phyloP scores from a whole-genome alignment of 2,113 vertebrate species.

The Misgurnus mizolepis region DNA sequence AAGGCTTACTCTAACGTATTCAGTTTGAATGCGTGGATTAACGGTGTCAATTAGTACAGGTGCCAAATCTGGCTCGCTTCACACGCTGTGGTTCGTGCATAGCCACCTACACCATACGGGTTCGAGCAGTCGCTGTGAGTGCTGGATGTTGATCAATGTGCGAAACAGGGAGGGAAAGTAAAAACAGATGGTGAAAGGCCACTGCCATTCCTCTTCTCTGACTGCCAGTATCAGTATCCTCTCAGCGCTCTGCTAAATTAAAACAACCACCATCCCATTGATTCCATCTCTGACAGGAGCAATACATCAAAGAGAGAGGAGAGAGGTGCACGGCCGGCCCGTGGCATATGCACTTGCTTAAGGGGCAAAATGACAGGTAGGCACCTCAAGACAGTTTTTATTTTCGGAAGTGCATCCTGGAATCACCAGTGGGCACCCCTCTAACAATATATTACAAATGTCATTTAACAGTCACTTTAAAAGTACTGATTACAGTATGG shows the following conservation, averaged over 20 bases:
- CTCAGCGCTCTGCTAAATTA: conserved; percentile 78
- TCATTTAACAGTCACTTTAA: no score
- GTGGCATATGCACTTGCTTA: no score
- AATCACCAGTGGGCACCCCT: no score
- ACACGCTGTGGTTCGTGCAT: not conserved
- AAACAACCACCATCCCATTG: conserved; percentile 80
- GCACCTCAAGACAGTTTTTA: no score
- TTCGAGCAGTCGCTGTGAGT: conserved; percentile 10
- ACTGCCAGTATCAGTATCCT: conserved; percentile 74
- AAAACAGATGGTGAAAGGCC: conserved; percentile 72
- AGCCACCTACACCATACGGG: not conserved
- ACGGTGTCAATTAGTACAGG: conserved; percentile 21
- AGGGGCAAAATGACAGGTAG: no score
- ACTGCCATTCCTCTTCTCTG: conserved; percentile 75
- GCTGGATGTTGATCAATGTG: conserved; percentile 73
- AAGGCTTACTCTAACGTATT: conserved; percentile 51
- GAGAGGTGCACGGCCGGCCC: not conserved
- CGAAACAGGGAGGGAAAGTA: conserved; percentile 46
- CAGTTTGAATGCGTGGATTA: conserved; percentile 43
- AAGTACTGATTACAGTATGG: no score
- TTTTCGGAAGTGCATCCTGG: no score
- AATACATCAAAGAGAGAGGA: conserved; percentile 69
- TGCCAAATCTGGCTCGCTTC: conserved; percentile 8
- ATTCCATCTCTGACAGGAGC: conserved; percentile 74
- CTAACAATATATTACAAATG: no score